Conservation (phyloP, 2,797 vertebrate species). For the Muraenolepis orangiensis region DNA sequence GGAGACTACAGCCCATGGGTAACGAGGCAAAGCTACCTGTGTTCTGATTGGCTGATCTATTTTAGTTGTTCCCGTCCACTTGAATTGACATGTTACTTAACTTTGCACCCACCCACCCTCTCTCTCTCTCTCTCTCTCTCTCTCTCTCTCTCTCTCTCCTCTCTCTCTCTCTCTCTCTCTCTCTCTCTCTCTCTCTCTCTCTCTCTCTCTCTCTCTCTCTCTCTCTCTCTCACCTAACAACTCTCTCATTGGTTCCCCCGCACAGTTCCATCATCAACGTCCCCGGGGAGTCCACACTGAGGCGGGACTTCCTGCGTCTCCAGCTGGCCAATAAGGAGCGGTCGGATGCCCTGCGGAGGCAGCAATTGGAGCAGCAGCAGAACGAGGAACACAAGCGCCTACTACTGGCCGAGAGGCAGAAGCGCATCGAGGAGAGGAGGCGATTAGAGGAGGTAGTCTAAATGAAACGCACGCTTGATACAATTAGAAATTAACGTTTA, state of each 20-base stretch:
- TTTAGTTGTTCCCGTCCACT: too few species aligned
- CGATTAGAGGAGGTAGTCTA: constrained; percentile 90
- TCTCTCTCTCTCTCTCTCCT: background rate
- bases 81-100: too few species aligned
- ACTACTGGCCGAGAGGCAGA: constrained; percentile 93
- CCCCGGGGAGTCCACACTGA: constrained; percentile 91
- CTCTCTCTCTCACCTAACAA: background rate
- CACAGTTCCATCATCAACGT: constrained; percentile 95
- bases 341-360: constrained; percentile 89
- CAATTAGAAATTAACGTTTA: too few species aligned
- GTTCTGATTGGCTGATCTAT: too few species aligned
- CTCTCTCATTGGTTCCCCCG: background rate
- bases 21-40: too few species aligned
- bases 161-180: background rate
- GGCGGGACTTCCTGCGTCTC: constrained; percentile 93
- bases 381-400: constrained; percentile 98
- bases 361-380: constrained; percentile 98
- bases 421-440: constrained; percentile 92
- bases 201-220: background rate
- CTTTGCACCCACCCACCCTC: too few species aligned
- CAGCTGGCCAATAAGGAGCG: constrained; percentile 98
- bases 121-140: background rate
- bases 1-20: too few species aligned
- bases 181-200: background rate
- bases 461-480: too few species aligned